Evolutionary conservation across 2,888 invertebrate genomes (phyloP).

Genomic region (Hecatera dysodea): DNA sequence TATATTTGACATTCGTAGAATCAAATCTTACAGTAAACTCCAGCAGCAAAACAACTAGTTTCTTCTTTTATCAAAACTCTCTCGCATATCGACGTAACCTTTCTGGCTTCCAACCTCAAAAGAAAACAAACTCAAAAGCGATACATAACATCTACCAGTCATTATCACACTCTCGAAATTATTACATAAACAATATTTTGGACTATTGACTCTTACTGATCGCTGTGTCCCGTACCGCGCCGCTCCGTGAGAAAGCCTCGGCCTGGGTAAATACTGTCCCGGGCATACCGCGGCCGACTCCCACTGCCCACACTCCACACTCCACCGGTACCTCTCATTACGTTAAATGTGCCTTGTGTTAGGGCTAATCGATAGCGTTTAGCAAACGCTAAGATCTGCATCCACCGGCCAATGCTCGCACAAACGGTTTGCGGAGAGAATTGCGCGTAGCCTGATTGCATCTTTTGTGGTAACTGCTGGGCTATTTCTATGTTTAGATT

Average conservation of each 20-base stretch:
- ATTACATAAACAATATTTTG: constrained; percentile 79
- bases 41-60: not conserved
- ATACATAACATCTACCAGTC: constrained; percentile 47
- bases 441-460: constrained; percentile 37
- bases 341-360: constrained; percentile 45
- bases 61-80: not conserved
- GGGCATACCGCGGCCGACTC: constrained; percentile 67
- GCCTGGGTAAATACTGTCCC: constrained; percentile 83
- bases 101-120: constrained; percentile 4
- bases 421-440: constrained; percentile 35
- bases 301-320: constrained; percentile 57
- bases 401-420: constrained; percentile 33
- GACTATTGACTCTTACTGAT: constrained; percentile 85
- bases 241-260: constrained; percentile 83
- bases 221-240: constrained; percentile 71
- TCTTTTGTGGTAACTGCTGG: constrained; percentile 42
- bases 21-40: not conserved
- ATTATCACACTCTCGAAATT: constrained; percentile 70
- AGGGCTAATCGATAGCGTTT: constrained; percentile 64
- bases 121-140: constrained; percentile 20
- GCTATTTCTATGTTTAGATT: constrained; percentile 54
- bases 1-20: not conserved
- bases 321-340: constrained; percentile 65
- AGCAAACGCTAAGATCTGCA: constrained; percentile 55
- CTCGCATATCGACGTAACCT: constrained; percentile 4